A percentile compares a stretch with the other conserved stretches of the same genome.
phyloP scores from a whole-genome alignment of 2,888 invertebrate genomes.

The Ormyrus nitidulus region DNA sequence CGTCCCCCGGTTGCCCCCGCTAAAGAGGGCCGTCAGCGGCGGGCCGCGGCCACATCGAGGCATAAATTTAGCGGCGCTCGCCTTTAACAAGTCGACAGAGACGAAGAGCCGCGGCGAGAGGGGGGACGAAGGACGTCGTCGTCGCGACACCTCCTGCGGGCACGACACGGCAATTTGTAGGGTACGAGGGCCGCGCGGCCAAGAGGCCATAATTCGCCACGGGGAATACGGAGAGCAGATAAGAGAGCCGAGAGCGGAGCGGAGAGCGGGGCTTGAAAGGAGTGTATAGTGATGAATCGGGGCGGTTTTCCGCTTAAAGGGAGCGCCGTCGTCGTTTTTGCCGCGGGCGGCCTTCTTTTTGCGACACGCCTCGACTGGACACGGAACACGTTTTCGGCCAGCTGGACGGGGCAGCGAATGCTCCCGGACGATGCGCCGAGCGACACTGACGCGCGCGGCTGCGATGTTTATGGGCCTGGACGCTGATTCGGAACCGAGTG shows the following conservation, averaged over 20 bases:
- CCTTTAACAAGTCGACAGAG: conserved; percentile 47
- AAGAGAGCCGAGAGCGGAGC: background rate
- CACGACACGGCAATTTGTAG: conserved; percentile 50
- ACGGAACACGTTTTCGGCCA: too few relatives aligned
- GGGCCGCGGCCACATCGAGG: conserved; percentile 16
- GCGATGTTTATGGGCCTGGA: too few relatives aligned
- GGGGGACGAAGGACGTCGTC: background rate
- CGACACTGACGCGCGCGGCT: too few relatives aligned
- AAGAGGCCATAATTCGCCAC: conserved; percentile 46
- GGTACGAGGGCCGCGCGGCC: background rate
- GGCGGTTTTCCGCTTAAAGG: background rate
- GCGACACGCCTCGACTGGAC: too few relatives aligned
- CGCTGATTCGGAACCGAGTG: too few relatives aligned
- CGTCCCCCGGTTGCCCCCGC: background rate
- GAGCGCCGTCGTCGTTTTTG: background rate
- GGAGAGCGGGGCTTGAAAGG: conserved; percentile 13
- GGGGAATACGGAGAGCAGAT: conserved; percentile 23
- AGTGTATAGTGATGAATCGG: conserved; percentile 28
- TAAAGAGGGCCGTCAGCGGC: background rate
- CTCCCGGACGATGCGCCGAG: too few relatives aligned
- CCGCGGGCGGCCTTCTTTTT: background rate
- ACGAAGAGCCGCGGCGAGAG: conserved; percentile 31
- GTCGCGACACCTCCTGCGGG: conserved; percentile 58
- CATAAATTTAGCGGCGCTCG: conserved; percentile 39
- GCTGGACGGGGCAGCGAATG: too few relatives aligned